Conservation (phyloP, 2,797 vertebrate genomes). For the Oryzias sinensis region DNA sequence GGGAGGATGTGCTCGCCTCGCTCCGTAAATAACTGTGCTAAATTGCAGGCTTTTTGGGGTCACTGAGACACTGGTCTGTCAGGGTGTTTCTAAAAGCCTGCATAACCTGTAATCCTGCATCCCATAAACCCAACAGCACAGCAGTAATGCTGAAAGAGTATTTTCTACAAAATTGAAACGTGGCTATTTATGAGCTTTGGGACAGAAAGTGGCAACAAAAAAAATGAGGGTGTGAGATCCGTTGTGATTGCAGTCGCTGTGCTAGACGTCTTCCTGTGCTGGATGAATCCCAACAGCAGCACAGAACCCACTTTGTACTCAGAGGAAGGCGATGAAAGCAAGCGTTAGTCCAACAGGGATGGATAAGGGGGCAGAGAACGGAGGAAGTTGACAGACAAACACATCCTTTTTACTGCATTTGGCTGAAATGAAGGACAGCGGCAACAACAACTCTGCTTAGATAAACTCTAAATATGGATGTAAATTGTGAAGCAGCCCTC, state of each 20-base stretch:
- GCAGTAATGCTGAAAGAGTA: conserved; percentile 62
- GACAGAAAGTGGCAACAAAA: conserved; percentile 16
- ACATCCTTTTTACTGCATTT: conserved; percentile 42
- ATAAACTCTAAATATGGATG: no score
- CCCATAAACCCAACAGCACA: conserved; percentile 67
- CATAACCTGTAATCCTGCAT: conserved; percentile 71
- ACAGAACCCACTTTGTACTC: conserved; percentile 67
- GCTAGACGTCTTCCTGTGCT: conserved; percentile 55
- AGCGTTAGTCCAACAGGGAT: conserved; percentile 48
- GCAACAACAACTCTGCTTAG: conserved; percentile 16
- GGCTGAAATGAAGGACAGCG: conserved; percentile 32
- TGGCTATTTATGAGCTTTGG: conserved; percentile 54
- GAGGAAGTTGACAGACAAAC: conserved; percentile 41
- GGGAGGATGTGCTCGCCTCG: conserved; percentile 58
- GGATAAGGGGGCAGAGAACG: conserved; percentile 20
- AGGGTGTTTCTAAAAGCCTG: conserved; percentile 65
- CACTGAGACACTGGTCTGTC: conserved; percentile 67
- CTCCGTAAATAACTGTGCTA: conserved; percentile 73
- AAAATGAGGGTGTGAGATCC: conserved; percentile 39
- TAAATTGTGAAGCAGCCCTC: no score
- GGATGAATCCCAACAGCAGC: conserved; percentile 60
- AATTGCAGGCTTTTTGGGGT: conserved; percentile 75
- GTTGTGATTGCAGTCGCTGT: conserved; percentile 53
- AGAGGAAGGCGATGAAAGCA: conserved; percentile 64
- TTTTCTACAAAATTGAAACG: conserved; percentile 61